A percentile compares a stretch with the other conserved stretches of the same genome.
Conservation (phyloP, 1,140 invertebrate genomes). For the Neodiprion virginianus region DNA sequence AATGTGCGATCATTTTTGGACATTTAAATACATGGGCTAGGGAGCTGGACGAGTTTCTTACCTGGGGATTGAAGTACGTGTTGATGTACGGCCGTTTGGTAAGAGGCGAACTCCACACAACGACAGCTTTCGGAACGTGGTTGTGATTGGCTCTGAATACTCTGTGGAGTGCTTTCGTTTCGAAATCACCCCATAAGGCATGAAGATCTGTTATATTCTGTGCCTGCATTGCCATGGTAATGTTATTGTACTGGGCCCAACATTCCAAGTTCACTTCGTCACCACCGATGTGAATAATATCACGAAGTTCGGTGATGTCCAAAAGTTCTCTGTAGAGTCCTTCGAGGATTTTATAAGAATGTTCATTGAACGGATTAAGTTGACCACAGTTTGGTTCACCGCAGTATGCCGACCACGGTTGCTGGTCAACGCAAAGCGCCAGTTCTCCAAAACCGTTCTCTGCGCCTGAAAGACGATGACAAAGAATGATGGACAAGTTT, state of each 20-base stretch:
- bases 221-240: conserved; percentile 62
- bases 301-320: conserved; percentile 58
- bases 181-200: conserved; percentile 80
- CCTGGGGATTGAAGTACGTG: conserved; percentile 66
- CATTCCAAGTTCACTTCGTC: conserved; percentile 84
- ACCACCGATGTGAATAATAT: conserved; percentile 83
- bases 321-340: conserved; percentile 67
- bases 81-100: conserved; percentile 74
- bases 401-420: conserved; percentile 77
- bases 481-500: not conserved
- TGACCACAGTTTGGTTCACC: conserved; percentile 87
- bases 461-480: conserved; percentile 42
- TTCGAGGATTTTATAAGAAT: conserved; percentile 73
- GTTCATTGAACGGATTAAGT: conserved; percentile 80
- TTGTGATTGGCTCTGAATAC: conserved; percentile 72
- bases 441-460: conserved; percentile 72
- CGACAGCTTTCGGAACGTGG: conserved; percentile 67
- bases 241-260: conserved; percentile 69
- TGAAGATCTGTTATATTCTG: conserved; percentile 76
- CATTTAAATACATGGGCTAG: too few relatives aligned
- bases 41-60: not conserved
- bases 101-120: conserved; percentile 82
- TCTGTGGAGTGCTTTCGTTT: conserved; percentile 67
- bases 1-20: too few relatives aligned
- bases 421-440: conserved; percentile 75